Base-by-base conservation (phyloP, 2,113 vertebrate genomes). In the Recurvirostra avosetta region DNA sequence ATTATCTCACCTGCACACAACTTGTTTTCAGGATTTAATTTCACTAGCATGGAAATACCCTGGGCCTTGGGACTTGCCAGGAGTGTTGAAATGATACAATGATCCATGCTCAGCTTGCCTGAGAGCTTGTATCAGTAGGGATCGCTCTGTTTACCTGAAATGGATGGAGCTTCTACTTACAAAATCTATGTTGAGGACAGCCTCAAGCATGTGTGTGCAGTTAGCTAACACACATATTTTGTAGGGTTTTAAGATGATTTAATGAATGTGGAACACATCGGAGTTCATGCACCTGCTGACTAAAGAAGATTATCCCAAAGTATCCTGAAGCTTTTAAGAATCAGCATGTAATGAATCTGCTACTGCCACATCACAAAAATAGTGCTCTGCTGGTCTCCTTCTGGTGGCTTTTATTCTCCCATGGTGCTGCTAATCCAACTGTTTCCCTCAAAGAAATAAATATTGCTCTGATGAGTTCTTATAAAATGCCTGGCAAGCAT, bases 281-380 rank as follows among this genome's bases (percentile, higher is more conserved):
- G 63, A 91, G 75, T 66, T 83, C 78, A 89, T 23, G 71, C 41
- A 86, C 55, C 76, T 92, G 89, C 86, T 72, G 56, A 86, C 52
- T 86, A 93, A 94, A 92, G 55, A 94, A 67, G 72, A 94, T 88
- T 92, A 84, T 61, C 61, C 43, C 32, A 55, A 93, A 86, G 38
- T 53, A 86, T 47, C 78, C 89, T 67, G 81, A 81, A 86, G 84
- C 49, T 81, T 91, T 95, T 96, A 84, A 89, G 88, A 93, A 78
- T 17, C 19, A 11, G 26, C 47, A 71, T 74, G n/a, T 78, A 82
- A 96, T 23, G 41, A 86, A 88, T 43, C 52, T 36, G 25, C n/a
- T 62, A 27, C 30, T 58, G 73, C 49, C 34, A 32, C 10, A 34
- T 36, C 53, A 86, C 3, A 1, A 83, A 90, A 94, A 63, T 67